Evolutionary conservation across 2,113 vertebrate species (phyloP), one percentile per base, ranked within the genome.

Genomic region (Pelecanoides urinatrix): DNA sequence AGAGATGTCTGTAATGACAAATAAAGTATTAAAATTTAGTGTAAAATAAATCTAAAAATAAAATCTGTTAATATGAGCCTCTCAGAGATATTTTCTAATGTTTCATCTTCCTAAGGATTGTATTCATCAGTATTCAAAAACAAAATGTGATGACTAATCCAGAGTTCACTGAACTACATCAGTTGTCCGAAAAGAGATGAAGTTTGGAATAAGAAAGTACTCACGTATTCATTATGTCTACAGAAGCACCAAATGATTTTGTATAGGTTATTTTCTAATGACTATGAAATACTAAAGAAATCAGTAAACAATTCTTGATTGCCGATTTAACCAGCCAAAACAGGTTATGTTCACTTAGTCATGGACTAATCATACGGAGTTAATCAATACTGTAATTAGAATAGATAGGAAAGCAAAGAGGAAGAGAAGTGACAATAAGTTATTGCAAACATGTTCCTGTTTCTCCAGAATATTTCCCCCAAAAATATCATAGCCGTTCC

Each of bases 361-460:
- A 67, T 25, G 21, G 87, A 96, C 90, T 98, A 98, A 98, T 98
- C 97, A 97, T 97, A 98, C 97, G 97, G 95, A 97, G 86, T 93
- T 98, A 98, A 98, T 99, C 96, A 86, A 98, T 98, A 98, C 47
- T 98, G 98, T 98, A 98, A 98, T 99, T 98, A 98, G 91, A 98
- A 97, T 91, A 96, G 87, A 97, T 45, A 91, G 47, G 92, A 98
- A 96, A 97, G 84, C 88, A 98, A 97, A 96, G 96, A 97, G 96
- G 97, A 98, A 97, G 96, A 94, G 88, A 92, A 98, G 92, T 88
- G 32, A 65, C 73, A 75, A 76, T 97, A 97, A 98, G 96, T 98
- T 97, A 98, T 94, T 98, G 91, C 14, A 94, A 97, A 96, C 83
- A 96, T 96, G 92, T 98, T 97, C 97, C 93, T 97, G 90, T 97